Evolutionary conservation across 2,888 invertebrate genomes (phyloP).

Genomic region (Stratiomys singularior): DNA sequence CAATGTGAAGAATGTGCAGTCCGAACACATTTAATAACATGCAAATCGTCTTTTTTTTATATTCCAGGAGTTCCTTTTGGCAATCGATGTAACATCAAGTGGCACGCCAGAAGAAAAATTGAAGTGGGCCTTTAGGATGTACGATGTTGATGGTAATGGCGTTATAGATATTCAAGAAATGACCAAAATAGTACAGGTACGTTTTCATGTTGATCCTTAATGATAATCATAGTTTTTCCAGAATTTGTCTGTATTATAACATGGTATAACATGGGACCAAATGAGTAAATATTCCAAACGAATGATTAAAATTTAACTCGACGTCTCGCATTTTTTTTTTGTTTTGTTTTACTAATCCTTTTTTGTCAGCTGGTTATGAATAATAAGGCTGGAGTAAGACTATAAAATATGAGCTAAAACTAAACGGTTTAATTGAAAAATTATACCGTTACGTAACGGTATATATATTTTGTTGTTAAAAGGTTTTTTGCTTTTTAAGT

Average conservation of each 20-base stretch:
- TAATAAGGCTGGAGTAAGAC: too few species aligned
- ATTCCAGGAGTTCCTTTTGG: constrained; percentile 92
- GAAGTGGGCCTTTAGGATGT: constrained; percentile 99
- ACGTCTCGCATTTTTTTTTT: too few species aligned
- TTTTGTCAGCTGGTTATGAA: too few species aligned
- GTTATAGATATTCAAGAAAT: constrained; percentile 98
- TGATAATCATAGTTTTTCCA: not conserved
- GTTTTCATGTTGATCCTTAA: constrained; percentile 51
- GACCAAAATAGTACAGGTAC: constrained; percentile 98
- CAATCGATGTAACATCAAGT: constrained; percentile 97
- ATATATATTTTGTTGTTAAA: too few species aligned
- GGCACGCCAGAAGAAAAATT: constrained; percentile 98
- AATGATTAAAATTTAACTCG: not conserved
- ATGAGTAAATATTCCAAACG: not conserved
- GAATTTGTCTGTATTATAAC: not conserved
- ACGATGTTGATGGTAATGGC: constrained; percentile 97
- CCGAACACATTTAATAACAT: too few species aligned
- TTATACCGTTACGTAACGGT: too few species aligned
- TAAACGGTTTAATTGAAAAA: too few species aligned
- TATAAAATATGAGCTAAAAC: too few species aligned
- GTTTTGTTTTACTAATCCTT: too few species aligned
- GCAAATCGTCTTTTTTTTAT: not conserved
- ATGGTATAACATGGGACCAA: too few species aligned
- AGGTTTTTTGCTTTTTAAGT: too few species aligned
- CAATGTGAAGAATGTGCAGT: too few species aligned